phyloP scores from a whole-genome alignment of 2,797 vertebrate genomes.

The Falco novaeseelandiae region DNA sequence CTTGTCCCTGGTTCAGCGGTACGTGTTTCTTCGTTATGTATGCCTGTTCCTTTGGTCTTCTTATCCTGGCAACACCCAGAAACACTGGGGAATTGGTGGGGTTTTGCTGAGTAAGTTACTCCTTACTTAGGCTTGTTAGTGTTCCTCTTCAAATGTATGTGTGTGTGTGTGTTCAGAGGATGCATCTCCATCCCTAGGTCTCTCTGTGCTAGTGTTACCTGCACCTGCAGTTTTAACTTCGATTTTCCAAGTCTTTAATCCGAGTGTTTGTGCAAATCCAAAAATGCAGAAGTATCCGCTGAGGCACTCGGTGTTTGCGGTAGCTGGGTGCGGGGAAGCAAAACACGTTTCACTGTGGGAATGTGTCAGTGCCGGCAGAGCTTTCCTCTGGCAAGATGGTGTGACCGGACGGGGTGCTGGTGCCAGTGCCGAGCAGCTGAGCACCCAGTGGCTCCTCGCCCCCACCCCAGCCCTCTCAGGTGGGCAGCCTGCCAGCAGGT shows the following conservation, averaged over 20 bases:
- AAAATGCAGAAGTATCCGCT: neutral
- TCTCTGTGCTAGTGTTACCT: neutral
- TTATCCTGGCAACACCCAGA: neutral
- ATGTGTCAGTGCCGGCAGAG: rapidly evolving
- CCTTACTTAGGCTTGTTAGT: neutral
- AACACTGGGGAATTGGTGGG: neutral
- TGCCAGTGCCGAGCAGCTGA: neutral
- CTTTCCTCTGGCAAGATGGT: neutral
- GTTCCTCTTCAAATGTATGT: neutral
- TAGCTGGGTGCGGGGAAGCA: rapidly evolving
- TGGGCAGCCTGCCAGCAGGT: neutral
- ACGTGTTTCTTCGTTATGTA: neutral
- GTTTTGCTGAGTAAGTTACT: neutral
- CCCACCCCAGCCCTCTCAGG: rapidly evolving
- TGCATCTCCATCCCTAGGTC: neutral
- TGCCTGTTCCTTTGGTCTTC: neutral
- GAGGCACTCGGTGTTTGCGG: neutral
- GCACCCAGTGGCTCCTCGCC: rapidly evolving
- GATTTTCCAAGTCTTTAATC: neutral
- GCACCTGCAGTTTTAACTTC: neutral
- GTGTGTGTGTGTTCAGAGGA: neutral
- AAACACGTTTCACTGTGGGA: rapidly evolving
- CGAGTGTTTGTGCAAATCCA: neutral
- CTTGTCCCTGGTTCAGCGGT: neutral
- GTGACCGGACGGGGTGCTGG: rapidly evolving